Conservation (phyloP, 2,797 vertebrate species). For the Danio aesculapii region DNA sequence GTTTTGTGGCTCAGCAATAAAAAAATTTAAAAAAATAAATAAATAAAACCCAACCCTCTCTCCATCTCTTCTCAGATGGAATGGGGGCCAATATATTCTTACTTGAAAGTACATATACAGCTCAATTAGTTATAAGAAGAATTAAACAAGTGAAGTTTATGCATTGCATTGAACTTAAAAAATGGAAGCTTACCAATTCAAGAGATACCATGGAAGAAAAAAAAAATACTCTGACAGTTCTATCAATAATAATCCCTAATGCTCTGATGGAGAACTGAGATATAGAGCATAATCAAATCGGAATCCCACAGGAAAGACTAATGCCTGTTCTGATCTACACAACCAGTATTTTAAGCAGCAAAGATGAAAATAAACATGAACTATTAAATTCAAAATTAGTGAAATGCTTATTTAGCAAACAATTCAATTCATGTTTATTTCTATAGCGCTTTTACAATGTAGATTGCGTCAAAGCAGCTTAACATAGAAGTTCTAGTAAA, state of each 20-base stretch:
- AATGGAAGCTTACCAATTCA: slow-evolving; percentile 5
- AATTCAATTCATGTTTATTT: neutral
- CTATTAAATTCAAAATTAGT: neutral
- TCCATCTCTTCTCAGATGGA: no score
- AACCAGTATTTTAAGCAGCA: neutral
- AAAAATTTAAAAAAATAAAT: no score
- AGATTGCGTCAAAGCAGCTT: no score
- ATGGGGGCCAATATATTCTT: no score
- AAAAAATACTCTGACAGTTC: slow-evolving; percentile 3
- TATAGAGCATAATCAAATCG: slow-evolving; percentile 13
- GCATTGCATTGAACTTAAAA: neutral
- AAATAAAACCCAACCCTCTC: no score
- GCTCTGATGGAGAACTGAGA: slow-evolving; percentile 16
- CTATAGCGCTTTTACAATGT: no score
- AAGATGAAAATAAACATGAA: neutral
- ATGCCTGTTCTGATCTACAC: neutral
- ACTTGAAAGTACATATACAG: neutral
- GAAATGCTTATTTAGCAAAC: neutral
- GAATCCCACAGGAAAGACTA: slow-evolving; percentile 6
- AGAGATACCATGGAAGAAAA: neutral
- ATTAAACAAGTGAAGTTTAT: neutral
- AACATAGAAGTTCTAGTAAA: no score
- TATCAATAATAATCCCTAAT: slow-evolving; percentile 25
- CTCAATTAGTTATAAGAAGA: slow-evolving; percentile 1
- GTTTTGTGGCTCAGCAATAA: no score